phyloP scores from a whole-genome alignment of 2,113 vertebrate species.

The Pseudonaja textilis region DNA sequence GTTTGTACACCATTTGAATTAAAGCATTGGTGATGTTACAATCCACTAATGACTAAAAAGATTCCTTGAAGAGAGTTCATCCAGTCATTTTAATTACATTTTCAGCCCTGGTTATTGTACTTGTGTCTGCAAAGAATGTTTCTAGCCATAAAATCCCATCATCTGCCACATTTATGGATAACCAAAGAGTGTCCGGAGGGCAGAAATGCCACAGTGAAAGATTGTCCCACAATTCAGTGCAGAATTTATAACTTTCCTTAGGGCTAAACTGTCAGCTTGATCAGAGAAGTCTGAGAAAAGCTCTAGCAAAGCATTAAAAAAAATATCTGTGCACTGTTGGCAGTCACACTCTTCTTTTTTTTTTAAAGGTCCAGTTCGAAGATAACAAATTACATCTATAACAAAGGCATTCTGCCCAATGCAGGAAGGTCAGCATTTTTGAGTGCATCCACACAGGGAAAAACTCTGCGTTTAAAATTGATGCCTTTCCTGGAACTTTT shows the following conservation, averaged over 20 bases:
- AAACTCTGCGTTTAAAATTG: not conserved
- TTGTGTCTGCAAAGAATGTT: slow-evolving; percentile 70
- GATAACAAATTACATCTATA: slow-evolving; percentile 5
- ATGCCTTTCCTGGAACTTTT: not conserved
- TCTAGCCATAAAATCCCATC: slow-evolving; percentile 74
- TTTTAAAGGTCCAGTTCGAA: slow-evolving; percentile 51
- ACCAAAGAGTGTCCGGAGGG: slow-evolving; percentile 67
- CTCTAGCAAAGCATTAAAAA: slow-evolving; percentile 55
- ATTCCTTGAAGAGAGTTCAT: slow-evolving; percentile 71
- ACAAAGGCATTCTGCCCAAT: not conserved
- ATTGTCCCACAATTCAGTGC: slow-evolving; percentile 69
- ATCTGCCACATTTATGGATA: slow-evolving; percentile 74
- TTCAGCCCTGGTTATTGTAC: slow-evolving; percentile 69
- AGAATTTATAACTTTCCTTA: slow-evolving; percentile 73
- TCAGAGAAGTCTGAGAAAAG: slow-evolving; percentile 66
- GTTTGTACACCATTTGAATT: slow-evolving; percentile 46
- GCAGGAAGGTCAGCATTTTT: fast-evolving
- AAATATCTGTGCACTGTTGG: slow-evolving; percentile 58
- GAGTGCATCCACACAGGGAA: not conserved
- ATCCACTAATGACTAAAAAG: slow-evolving; percentile 63
- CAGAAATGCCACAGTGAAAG: slow-evolving; percentile 72
- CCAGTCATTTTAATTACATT: slow-evolving; percentile 74
- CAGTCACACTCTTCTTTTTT: slow-evolving; percentile 57
- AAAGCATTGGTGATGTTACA: slow-evolving; percentile 57
- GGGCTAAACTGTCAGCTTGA: slow-evolving; percentile 71